A percentile compares a stretch with the other conserved stretches of the same genome.
phyloP scores from a whole-genome alignment of 2,113 vertebrate genomes.

The Sinocyclocheilus maitianheensis region DNA sequence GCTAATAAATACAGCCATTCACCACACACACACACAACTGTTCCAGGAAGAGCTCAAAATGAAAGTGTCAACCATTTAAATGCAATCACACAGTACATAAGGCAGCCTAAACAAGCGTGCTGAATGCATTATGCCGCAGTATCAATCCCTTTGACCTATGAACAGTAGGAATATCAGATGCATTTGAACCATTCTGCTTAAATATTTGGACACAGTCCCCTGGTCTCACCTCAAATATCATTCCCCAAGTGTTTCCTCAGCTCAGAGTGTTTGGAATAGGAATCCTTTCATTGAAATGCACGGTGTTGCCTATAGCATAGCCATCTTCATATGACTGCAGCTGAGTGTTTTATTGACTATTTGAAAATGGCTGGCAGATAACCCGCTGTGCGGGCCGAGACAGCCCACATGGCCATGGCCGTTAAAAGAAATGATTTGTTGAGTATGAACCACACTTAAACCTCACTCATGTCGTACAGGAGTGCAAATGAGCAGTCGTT shows the following conservation, averaged over 20 bases:
- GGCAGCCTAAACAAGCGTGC: background rate
- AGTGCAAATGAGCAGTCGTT: slow-evolving; percentile 62
- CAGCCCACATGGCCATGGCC: slow-evolving; percentile 54
- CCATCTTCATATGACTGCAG: slow-evolving; percentile 61
- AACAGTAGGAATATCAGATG: background rate
- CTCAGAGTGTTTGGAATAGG: slow-evolving; percentile 53
- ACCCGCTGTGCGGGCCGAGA: slow-evolving; percentile 42
- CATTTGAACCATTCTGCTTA: background rate
- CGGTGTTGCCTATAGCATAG: slow-evolving; percentile 37
- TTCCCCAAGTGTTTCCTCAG: slow-evolving; percentile 59
- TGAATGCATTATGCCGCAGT: slow-evolving; percentile 2
- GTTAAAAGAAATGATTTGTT: slow-evolving; percentile 67
- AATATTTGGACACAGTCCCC: slow-evolving; percentile 31
- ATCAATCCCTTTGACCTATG: background rate
- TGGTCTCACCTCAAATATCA: slow-evolving; percentile 60
- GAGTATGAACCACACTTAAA: slow-evolving; percentile 54
- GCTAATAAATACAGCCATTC: background rate
- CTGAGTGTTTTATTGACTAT: slow-evolving; percentile 67
- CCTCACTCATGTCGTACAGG: slow-evolving; percentile 56
- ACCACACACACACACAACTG: background rate
- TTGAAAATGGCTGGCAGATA: slow-evolving; percentile 58
- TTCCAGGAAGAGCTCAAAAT: background rate
- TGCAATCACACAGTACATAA: background rate
- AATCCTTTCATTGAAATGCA: slow-evolving; percentile 67
- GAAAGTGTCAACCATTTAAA: background rate